Percentiles rank a stretch among this genome's conserved stretches.
phyloP scores from a whole-genome alignment of 1,140 invertebrate species.

The Tetramorium simillimum region DNA sequence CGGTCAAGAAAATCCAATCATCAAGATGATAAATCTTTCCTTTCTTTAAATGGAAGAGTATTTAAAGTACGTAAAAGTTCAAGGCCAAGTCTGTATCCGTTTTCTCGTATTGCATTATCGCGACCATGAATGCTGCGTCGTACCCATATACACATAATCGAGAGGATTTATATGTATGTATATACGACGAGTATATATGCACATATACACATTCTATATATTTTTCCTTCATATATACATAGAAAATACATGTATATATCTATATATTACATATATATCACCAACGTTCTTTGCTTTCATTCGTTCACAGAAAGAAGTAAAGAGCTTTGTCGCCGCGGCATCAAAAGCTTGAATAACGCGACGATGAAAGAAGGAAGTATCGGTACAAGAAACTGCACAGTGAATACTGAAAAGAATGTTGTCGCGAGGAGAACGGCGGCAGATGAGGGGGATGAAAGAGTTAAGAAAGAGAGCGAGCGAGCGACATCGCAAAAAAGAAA shows the following conservation, averaged over 20 bases:
- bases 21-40: slow-evolving; percentile 18
- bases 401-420: slow-evolving; percentile 80
- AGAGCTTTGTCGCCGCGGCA: slow-evolving; percentile 79
- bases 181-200: slow-evolving; percentile 54
- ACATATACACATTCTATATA: slow-evolving; percentile 44
- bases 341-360: slow-evolving; percentile 81
- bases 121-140: background rate
- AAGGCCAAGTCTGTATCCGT: background rate
- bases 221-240: background rate
- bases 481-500: slow-evolving; percentile 46
- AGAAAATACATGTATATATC: slow-evolving; percentile 34
- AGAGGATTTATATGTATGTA: slow-evolving; percentile 51
- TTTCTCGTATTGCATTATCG: background rate
- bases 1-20: background rate
- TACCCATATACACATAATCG: background rate
- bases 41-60: slow-evolving; percentile 27
- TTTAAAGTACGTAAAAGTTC: slow-evolving; percentile 57
- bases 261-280: slow-evolving; percentile 68
- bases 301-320: slow-evolving; percentile 78
- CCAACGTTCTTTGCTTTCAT: slow-evolving; percentile 75
- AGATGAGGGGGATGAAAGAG: slow-evolving; percentile 54
- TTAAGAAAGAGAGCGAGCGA: slow-evolving; percentile 65
- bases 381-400: slow-evolving; percentile 78
- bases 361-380: slow-evolving; percentile 80
- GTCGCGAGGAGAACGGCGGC: slow-evolving; percentile 62